These are phyloP conservation scores for Machimus atricapillus DNA, from an alignment of 2,888 invertebrate species.

Conservation along the genomic window DNA sequence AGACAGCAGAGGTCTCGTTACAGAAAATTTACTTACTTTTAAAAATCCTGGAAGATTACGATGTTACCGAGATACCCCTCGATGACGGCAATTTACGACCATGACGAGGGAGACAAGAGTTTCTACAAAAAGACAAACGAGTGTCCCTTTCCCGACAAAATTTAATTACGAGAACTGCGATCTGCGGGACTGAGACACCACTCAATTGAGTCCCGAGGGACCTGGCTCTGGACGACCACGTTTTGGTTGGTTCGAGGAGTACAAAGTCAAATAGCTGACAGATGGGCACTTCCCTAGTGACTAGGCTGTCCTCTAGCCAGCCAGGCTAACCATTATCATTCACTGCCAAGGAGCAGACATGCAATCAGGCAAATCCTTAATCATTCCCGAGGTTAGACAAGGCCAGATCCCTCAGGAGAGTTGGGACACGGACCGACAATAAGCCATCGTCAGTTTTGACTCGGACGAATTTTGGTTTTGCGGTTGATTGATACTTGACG, in stretches of 20 bases:
- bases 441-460: constrained; percentile 22
- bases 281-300: constrained; percentile 31
- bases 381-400: constrained; percentile 28
- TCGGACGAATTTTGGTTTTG: constrained; percentile 11
- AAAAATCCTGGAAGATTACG: constrained; percentile 17
- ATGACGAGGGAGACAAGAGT: background rate
- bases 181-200: constrained; percentile 7
- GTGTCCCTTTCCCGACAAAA: background rate
- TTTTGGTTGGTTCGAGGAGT: background rate
- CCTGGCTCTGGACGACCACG: background rate
- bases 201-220: constrained; percentile 11
- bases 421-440: background rate
- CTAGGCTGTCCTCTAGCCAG: background rate
- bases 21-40: constrained; percentile 12
- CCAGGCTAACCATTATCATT: constrained; percentile 10
- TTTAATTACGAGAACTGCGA: constrained; percentile 23
- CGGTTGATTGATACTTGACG: constrained; percentile 26
- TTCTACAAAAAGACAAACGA: background rate
- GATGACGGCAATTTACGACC: constrained; percentile 15
- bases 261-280: constrained; percentile 24
- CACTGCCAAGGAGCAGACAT: constrained; percentile 31
- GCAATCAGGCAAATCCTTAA: constrained; percentile 27
- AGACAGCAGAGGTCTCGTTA: background rate
- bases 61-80: background rate
- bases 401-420: background rate